These are phyloP conservation scores for Coilia nasus DNA, from an alignment of 2,797 vertebrate species.

Conservation along the genomic window DNA sequence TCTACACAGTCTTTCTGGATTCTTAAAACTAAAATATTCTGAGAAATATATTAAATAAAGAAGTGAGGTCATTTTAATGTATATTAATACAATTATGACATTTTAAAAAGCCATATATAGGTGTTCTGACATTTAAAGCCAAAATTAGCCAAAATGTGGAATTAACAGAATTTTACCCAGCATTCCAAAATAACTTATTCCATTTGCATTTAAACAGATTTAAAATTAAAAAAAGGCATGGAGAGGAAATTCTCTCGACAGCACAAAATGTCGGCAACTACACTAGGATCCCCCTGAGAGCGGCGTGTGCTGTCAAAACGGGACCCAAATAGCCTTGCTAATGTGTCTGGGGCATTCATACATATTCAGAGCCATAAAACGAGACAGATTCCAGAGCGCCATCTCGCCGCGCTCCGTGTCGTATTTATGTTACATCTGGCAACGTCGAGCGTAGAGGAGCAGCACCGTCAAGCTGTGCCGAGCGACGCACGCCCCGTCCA, in stretches of 20 bases:
- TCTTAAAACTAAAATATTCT: neutral
- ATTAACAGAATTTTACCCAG: neutral
- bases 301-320: slow-evolving; percentile 35
- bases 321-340: slow-evolving; percentile 38
- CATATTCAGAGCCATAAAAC: slow-evolving; percentile 44
- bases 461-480: neutral
- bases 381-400: slow-evolving; percentile 29
- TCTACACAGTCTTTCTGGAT: neutral
- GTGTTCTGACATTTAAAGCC: neutral
- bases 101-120: neutral
- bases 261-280: slow-evolving; percentile 25
- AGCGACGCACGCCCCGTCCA: neutral
- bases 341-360: slow-evolving; percentile 42
- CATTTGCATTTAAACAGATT: slow-evolving; percentile 7
- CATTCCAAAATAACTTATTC: neutral
- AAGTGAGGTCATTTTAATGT: neutral
- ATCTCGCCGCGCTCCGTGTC: slow-evolving; percentile 1
- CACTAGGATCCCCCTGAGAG: slow-evolving; percentile 27
- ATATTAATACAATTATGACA: neutral
- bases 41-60: neutral
- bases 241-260: slow-evolving; percentile 7
- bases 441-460: neutral
- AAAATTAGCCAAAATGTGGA: neutral
- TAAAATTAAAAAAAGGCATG: slow-evolving; percentile 26
- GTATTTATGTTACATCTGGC: slow-evolving; percentile 27